A percentile compares a stretch with the other conserved stretches of the same genome.
Conservation (phyloP, 2,113 vertebrate genomes). For the Peucedramus taeniatus region DNA sequence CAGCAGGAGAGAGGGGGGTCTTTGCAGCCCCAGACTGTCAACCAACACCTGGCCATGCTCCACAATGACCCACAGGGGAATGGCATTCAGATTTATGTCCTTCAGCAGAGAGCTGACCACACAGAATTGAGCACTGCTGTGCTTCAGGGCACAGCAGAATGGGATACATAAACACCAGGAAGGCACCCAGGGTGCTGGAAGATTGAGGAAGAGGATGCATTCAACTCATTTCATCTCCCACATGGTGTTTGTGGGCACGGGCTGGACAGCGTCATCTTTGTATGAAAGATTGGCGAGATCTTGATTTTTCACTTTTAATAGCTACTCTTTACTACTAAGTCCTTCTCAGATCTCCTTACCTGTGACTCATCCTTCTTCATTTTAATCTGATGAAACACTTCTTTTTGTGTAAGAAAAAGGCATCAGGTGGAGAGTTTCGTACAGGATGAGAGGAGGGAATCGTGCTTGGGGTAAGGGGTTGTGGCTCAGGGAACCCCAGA, state of each 20-base stretch:
- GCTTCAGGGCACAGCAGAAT: background rate
- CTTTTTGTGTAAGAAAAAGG: background rate
- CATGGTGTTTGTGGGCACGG: rapidly evolving
- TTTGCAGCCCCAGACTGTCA: background rate
- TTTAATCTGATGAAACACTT: constrained; percentile 3
- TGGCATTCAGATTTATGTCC: rapidly evolving
- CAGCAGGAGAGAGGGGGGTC: background rate
- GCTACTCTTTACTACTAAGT: background rate
- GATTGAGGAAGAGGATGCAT: background rate
- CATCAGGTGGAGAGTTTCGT: background rate
- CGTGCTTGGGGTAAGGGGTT: background rate
- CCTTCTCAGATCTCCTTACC: background rate
- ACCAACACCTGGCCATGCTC: background rate
- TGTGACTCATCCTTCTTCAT: background rate
- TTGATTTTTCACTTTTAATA: background rate
- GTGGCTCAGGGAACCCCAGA: background rate
- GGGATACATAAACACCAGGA: background rate
- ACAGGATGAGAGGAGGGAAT: background rate
- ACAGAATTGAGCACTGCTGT: rapidly evolving
- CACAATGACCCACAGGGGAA: background rate
- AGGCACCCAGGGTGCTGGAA: background rate
- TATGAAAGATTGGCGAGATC: background rate
- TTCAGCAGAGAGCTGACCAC: background rate
- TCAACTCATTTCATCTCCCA: background rate
- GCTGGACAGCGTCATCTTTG: background rate